These are phyloP conservation scores for Elmis aenea DNA, from an alignment of 2,888 invertebrate species.

Conservation along the genomic window DNA sequence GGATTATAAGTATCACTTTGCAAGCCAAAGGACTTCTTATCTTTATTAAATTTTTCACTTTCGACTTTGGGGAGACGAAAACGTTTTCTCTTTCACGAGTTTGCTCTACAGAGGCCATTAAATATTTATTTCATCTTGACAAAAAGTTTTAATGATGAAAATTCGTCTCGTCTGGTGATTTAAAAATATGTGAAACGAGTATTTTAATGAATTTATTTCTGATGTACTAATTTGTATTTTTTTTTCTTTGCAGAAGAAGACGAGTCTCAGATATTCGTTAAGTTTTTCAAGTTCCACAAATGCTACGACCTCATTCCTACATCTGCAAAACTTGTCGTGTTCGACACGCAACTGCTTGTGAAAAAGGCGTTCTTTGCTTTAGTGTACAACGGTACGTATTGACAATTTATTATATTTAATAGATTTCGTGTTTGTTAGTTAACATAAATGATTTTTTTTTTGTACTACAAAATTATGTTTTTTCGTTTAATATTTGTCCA, in stretches of 20 bases:
- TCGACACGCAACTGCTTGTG: conserved; percentile 96
- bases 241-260: conserved; percentile 78
- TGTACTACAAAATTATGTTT: neutral
- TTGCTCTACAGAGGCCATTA: too few species aligned
- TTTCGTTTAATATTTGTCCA: neutral
- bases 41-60: too few species aligned
- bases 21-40: too few species aligned
- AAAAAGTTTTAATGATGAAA: too few species aligned
- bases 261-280: conserved; percentile 95
- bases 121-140: too few species aligned
- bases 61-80: too few species aligned
- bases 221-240: too few species aligned
- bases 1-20: too few species aligned
- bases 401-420: neutral
- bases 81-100: too few species aligned
- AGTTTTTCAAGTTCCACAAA: conserved; percentile 99
- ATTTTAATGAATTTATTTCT: too few species aligned
- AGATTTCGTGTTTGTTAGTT: conserved; percentile 1
- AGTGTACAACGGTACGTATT: conserved; percentile 85
- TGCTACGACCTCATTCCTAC: conserved; percentile 99
- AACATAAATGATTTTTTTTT: neutral
- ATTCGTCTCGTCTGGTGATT: too few species aligned
- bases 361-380: conserved; percentile 99
- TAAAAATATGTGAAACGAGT: too few species aligned
- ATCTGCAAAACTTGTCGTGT: conserved; percentile 97